Base-by-base conservation (phyloP, 2,797 vertebrate genomes). In the Lithobates sylvaticus region DNA sequence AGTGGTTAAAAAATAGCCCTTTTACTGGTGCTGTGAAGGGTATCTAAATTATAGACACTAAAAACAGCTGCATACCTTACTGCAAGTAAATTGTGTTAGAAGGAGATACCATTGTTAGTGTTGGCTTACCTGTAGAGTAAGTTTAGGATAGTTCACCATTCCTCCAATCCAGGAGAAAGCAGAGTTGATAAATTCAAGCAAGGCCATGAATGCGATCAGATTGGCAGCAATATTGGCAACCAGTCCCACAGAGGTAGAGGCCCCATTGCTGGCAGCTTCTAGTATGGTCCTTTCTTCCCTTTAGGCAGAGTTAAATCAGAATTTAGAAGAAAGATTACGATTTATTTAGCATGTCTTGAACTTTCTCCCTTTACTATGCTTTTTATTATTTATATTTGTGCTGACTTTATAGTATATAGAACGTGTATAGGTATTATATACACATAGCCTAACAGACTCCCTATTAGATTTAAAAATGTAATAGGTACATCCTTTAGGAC, bases 171-270 rank as follows among this genome's bases (percentile, higher is more conserved):
- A 99, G 54, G 88, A 91, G 44, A 99, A 90, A 16, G 95, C 90
- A 16, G 94, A 61, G 0, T 99, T 98, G 86, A 98, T 93, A 86
- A 99, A 99, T 32, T 88, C 96, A 29, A 98, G 93, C 83, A 98
- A 93, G 0, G 98, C 96, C 70, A 99, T 92, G 89, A 99, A 99
- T 29, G 97, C 96, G 0, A 99, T 97, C 84, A 99, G 89, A 89
- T 98, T 99, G 84, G 94, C 97, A 0, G 95, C 96, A 0, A 99
- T 99, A 92, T 98, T 99, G 32, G 96, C 96, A 27, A 97, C 93
- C 0, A 99, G 93, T 4, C 89, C 93, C 79, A 99, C 92, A 0
- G 98, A 98, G 15, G 95, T 3, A 0, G 97, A 94, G 0, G 98
- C 98, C 34, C 98, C 98, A 0, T 89, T 95, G 90, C 97, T 97